Evolutionary conservation across 1,140 invertebrate genomes (phyloP).

Genomic region (Drosophila lowei): DNA sequence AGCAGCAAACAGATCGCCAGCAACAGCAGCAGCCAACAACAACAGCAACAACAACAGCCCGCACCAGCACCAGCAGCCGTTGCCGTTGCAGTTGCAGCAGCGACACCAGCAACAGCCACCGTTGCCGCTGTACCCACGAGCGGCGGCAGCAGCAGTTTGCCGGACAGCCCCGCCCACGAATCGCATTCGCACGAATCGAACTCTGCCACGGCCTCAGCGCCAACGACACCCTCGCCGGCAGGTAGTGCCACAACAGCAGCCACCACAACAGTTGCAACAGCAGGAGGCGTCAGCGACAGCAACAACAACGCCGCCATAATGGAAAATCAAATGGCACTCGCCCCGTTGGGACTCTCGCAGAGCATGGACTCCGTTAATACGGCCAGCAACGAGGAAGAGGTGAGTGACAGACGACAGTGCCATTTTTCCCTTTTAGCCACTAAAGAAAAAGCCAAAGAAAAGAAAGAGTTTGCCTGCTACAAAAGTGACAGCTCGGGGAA

Average conservation of each 20-base stretch:
- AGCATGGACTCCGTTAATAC: constrained; percentile 97
- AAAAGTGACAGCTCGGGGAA: constrained; percentile 50
- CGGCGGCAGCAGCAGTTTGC: constrained; percentile 56
- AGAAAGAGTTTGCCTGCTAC: constrained; percentile 32
- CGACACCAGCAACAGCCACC: constrained; percentile 40
- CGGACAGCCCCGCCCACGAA: constrained; percentile 71
- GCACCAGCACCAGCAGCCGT: constrained; percentile 26
- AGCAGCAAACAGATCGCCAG: constrained; percentile 51
- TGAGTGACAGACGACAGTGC: constrained; percentile 84
- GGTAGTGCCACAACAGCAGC: constrained; percentile 47
- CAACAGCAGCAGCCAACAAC: constrained; percentile 29
- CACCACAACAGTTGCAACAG: constrained; percentile 8
- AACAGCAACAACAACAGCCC: constrained; percentile 20
- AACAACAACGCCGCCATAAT: constrained; percentile 67
- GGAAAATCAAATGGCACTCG: constrained; percentile 82
- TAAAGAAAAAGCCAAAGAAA: constrained; percentile 2
- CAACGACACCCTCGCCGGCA: constrained; percentile 78
- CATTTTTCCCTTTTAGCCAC: background rate
- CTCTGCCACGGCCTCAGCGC: constrained; percentile 69
- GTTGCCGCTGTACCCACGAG: constrained; percentile 55
- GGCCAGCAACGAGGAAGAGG: constrained; percentile 95
- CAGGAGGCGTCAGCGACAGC: constrained; percentile 25
- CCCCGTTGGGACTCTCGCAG: constrained; percentile 86
- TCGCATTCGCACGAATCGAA: constrained; percentile 70
- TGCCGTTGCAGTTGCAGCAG: constrained; percentile 30